Conservation (phyloP, 2,888 invertebrate species). For the Acrocera orbiculus region DNA sequence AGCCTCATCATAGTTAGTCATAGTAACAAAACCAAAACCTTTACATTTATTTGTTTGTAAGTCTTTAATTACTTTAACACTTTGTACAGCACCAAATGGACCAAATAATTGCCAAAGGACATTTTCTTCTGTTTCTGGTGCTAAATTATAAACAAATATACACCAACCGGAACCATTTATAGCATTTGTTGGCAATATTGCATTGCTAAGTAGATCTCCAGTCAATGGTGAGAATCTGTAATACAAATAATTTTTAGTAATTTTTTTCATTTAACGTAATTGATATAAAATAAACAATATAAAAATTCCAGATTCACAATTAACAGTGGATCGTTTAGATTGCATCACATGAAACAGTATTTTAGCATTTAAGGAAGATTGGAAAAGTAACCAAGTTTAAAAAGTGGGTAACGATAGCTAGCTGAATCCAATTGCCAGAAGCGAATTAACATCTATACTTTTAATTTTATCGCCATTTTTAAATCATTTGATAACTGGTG, state of each 20-base stretch:
- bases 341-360: neutral
- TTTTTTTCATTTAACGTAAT: too few species aligned
- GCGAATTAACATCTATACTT: too few species aligned
- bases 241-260: conserved; percentile 15
- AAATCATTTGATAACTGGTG: too few species aligned
- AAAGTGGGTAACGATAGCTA: too few species aligned
- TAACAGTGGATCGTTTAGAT: too few species aligned
- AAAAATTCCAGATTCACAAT: neutral
- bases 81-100: conserved; percentile 85
- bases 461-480: too few species aligned
- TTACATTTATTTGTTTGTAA: conserved; percentile 86
- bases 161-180: conserved; percentile 55
- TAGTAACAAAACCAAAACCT: conserved; percentile 87
- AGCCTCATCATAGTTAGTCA: conserved; percentile 91
- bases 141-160: conserved; percentile 84
- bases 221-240: conserved; percentile 66
- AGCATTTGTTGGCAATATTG: conserved; percentile 62
- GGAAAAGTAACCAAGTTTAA: too few species aligned
- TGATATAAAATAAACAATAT: neutral
- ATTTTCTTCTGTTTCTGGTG: conserved; percentile 84
- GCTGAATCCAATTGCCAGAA: too few species aligned
- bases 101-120: conserved; percentile 88
- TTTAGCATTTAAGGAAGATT: too few species aligned
- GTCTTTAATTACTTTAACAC: conserved; percentile 83
- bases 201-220: conserved; percentile 51